These are phyloP conservation scores for Protaetia brevitarsis DNA, from an alignment of 1,140 invertebrate species.

Conservation along the genomic window DNA sequence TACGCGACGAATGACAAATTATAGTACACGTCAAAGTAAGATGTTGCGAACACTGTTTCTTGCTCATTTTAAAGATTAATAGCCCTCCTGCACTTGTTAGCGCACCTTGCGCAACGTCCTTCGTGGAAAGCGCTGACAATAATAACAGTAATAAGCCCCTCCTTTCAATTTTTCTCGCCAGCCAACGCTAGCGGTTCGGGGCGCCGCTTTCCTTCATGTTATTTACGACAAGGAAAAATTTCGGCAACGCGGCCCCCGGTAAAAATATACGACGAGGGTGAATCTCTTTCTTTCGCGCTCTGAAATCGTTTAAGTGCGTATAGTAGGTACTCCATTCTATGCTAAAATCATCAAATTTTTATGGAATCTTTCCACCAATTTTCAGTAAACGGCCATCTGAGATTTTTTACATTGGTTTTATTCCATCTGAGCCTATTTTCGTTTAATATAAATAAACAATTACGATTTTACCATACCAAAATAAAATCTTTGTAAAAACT, in stretches of 20 bases:
- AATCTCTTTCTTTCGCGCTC: background rate
- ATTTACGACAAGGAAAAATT: background rate
- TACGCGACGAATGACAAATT: background rate
- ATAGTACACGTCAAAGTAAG: background rate
- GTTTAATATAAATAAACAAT: too few species aligned
- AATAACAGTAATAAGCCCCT: background rate
- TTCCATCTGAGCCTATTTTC: too few species aligned
- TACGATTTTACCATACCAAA: too few species aligned
- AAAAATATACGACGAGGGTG: background rate
- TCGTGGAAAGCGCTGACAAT: background rate
- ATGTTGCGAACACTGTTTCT: background rate
- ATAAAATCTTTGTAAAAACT: too few species aligned
- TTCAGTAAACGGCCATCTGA: too few species aligned
- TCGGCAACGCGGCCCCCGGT: background rate
- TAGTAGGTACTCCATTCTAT: background rate
- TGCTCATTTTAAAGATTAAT: slow-evolving; percentile 19
- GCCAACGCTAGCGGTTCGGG: background rate
- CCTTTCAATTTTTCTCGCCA: background rate
- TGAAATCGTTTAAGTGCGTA: background rate
- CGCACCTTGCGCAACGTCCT: background rate
- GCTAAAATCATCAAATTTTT: background rate
- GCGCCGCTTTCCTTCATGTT: too few species aligned
- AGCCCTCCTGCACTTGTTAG: background rate
- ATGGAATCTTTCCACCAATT: background rate
- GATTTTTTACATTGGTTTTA: too few species aligned